phyloP scores from a whole-genome alignment of 2,888 invertebrate genomes.

The Ennomos fuscantarius region DNA sequence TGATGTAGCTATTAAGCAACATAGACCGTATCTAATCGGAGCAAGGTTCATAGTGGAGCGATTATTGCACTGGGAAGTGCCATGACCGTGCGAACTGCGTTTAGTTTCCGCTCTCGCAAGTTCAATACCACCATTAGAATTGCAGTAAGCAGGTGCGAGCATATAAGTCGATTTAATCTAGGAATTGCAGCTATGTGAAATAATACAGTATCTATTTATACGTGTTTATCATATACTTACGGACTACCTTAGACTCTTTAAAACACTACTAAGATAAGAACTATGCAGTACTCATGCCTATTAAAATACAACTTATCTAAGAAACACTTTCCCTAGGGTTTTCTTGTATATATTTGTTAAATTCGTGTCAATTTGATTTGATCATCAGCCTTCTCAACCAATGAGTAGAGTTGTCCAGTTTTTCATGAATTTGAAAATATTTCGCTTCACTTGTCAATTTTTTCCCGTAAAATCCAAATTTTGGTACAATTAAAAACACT shows the following conservation, averaged over 20 bases:
- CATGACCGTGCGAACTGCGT: slow-evolving; percentile 61
- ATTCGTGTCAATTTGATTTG: too few relatives aligned
- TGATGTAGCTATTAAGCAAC: slow-evolving; percentile 39
- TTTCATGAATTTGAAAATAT: too few relatives aligned
- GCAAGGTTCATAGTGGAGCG: slow-evolving; percentile 11
- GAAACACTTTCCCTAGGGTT: too few relatives aligned
- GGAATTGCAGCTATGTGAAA: slow-evolving; percentile 27
- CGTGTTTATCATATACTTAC: slow-evolving; percentile 3
- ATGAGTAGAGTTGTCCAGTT: too few relatives aligned
- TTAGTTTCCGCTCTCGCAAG: slow-evolving; percentile 67
- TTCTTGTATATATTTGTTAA: too few relatives aligned
- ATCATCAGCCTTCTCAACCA: too few relatives aligned
- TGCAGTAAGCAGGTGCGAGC: slow-evolving; percentile 48
- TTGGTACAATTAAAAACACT: too few relatives aligned
- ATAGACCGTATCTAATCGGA: slow-evolving; percentile 9
- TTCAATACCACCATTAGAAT: slow-evolving; percentile 66
- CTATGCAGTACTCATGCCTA: too few relatives aligned
- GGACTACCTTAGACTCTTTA: slow-evolving; percentile 1
- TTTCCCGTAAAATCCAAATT: too few relatives aligned
- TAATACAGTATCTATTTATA: slow-evolving; percentile 1
- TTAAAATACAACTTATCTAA: too few relatives aligned
- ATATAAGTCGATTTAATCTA: slow-evolving; percentile 53
- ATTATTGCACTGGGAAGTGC: slow-evolving; percentile 38
- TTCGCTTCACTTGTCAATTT: too few relatives aligned
- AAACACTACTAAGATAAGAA: too few relatives aligned